These are phyloP conservation scores for Drosophila monieri DNA, from an alignment of 2,888 invertebrate species.

Conservation along the genomic window DNA sequence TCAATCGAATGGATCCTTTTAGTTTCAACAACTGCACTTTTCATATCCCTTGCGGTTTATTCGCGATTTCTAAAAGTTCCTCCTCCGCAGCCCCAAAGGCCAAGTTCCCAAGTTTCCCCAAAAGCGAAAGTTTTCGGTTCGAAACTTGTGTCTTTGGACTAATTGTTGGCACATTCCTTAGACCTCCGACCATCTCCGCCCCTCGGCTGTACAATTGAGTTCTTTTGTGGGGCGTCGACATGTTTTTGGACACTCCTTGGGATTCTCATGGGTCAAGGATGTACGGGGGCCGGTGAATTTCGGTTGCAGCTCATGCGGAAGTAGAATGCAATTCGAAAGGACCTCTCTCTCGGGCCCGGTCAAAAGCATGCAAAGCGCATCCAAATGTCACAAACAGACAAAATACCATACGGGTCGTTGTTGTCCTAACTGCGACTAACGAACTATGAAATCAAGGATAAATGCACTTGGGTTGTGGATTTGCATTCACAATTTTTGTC, in stretches of 20 bases:
- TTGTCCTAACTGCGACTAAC: constrained; percentile 16
- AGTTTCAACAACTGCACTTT: not conserved
- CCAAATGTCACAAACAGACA: constrained; percentile 56
- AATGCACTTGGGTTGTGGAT: not conserved
- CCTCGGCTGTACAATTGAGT: no score
- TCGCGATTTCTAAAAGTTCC: not conserved
- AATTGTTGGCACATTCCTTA: constrained; percentile 50
- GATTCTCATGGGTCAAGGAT: constrained; percentile 13
- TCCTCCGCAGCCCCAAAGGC: not conserved
- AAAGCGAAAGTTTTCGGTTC: constrained; percentile 9
- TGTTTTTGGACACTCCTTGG: no score
- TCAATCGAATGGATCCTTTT: not conserved
- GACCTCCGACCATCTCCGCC: not conserved
- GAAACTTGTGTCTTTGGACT: constrained; percentile 33
- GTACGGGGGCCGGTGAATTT: not conserved
- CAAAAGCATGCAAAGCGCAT: constrained; percentile 22
- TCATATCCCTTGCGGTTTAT: not conserved
- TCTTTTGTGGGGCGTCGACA: no score
- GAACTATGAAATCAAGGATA: constrained; percentile 23
- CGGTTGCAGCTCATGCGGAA: constrained; percentile 31
- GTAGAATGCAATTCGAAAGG: constrained; percentile 19
- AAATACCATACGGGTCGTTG: constrained; percentile 17
- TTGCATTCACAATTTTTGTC: not conserved
- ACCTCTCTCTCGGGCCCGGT: not conserved
- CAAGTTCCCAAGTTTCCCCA: not conserved